Conservation (phyloP, 2,113 vertebrate genomes). For the Suncus etruscus region DNA sequence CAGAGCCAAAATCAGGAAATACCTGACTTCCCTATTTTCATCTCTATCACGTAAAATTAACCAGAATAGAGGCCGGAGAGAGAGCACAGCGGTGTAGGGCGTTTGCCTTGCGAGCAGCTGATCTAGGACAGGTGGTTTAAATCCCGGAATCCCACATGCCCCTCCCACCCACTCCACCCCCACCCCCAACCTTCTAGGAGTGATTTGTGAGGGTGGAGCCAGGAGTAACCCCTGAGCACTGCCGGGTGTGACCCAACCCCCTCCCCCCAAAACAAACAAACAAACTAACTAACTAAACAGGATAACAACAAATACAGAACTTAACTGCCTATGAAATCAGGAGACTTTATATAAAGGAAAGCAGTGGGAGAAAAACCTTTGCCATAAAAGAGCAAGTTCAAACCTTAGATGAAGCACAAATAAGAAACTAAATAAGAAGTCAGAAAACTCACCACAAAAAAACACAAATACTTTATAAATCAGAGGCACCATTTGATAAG, state of each 20-base stretch:
- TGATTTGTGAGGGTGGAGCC: no score
- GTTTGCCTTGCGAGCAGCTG: no score
- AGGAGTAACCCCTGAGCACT: no score
- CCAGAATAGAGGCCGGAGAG: no score
- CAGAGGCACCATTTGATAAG: constrained; percentile 10
- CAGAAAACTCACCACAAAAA: constrained; percentile 34
- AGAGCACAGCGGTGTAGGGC: no score
- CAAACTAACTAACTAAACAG: background rate
- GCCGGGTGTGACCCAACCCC: no score
- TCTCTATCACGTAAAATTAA: background rate
- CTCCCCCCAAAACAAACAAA: no score
- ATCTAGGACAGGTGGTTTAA: no score
- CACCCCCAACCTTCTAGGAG: no score
- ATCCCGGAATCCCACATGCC: no score
- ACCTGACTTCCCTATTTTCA: background rate
- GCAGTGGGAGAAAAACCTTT: background rate
- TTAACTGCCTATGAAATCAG: background rate
- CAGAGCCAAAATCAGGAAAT: constrained; percentile 1
- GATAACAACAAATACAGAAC: constrained; percentile 16
- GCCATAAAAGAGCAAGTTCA: constrained; percentile 1
- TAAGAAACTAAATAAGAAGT: constrained; percentile 27
- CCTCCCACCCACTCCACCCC: no score
- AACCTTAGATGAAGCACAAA: background rate
- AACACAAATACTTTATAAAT: background rate
- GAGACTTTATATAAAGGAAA: background rate